Base-by-base conservation (phyloP, 2,797 vertebrate genomes). In the Kryptolebias ocellatus region DNA sequence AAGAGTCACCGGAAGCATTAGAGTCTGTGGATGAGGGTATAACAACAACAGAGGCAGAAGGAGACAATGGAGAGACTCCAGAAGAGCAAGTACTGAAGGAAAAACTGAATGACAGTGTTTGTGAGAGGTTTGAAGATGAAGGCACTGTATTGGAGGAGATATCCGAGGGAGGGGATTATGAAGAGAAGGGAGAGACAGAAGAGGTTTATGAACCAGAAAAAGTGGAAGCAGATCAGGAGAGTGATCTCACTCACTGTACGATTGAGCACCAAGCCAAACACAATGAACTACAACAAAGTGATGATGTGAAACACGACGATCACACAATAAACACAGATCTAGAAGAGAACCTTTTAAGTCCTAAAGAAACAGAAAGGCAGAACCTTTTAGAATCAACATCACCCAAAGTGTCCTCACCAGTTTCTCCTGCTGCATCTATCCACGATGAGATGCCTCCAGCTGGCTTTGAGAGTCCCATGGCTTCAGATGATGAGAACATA, bases 21-120 rank as follows among this genome's bases (percentile, higher is more conserved):
- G 95, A 98, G 76, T 98, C 96, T 39, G 92, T 96, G 0, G 97
- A 98, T 78, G 97, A 98, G 89, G 97, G 96, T 15, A 97, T 98
- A 88, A 96, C 95, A n/a, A 96, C 96, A 55, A 97, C 94, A 1
- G 96, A 98, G 78, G 93, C 90, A 34, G 97, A 98, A 76, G 96
- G 95, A 27, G 96, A 98, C 20, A 95, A 83, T 78, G 96, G 94
- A 67, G 95, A 92, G 5, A 97, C 96, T 17, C 96, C 96, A 0
- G 96, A 98, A 64, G 96, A 99, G 66, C 70, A 94, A 70, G 94
- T 95, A 71, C 74, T 92, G 0, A 94, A 92, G 11, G 94, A 83
- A 74, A 97, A 97, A 84, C 93, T 92, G 34, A 93, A 88, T 3
- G 94, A 93, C n/a, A 95, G 94, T 64, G 78, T 80, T 16, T 92